phyloP scores from a whole-genome alignment of 2,797 vertebrate genomes.

The Enteromius mattozi region DNA sequence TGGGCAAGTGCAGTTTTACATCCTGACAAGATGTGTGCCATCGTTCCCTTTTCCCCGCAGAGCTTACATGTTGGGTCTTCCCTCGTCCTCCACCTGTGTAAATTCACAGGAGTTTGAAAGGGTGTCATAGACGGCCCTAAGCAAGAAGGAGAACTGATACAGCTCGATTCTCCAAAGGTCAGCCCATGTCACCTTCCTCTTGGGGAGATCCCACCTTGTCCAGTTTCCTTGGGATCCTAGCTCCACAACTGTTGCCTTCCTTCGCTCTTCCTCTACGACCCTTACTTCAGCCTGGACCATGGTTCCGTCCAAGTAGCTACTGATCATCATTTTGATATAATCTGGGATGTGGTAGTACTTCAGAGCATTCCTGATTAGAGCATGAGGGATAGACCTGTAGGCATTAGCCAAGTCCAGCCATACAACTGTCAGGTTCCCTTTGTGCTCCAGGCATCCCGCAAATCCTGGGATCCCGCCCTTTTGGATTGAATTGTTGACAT shows the following conservation, averaged over 20 bases:
- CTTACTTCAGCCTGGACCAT: background rate
- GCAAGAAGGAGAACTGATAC: background rate
- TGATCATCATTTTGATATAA: too few species aligned
- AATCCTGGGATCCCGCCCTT: background rate
- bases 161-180: background rate
- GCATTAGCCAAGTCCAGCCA: background rate
- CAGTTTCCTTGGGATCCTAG: conserved; percentile 3
- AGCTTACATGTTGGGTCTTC: background rate
- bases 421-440: background rate
- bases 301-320: too few species aligned
- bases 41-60: background rate
- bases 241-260: background rate
- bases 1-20: background rate
- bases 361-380: background rate
- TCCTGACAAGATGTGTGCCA: background rate
- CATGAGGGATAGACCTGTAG: background rate
- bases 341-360: too few species aligned
- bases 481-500: background rate
- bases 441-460: too few species aligned
- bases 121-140: background rate
- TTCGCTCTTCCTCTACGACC: background rate
- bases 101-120: background rate
- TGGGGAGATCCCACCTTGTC: conserved; percentile 30
- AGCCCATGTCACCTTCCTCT: background rate
- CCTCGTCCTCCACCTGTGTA: background rate